phyloP scores from a whole-genome alignment of 1,140 invertebrate genomes.

The Ceratina japonica region DNA sequence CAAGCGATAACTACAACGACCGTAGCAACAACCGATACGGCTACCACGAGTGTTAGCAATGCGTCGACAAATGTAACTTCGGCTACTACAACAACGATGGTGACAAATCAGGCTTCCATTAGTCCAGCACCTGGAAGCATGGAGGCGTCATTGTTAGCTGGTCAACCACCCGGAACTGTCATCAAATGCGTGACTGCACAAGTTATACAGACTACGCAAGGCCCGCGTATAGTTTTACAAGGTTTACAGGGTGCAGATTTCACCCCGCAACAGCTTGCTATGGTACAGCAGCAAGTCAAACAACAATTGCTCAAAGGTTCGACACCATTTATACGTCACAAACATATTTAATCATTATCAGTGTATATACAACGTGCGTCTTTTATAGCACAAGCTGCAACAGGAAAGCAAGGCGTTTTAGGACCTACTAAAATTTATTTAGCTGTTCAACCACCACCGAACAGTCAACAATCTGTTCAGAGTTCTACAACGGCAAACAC shows the following conservation, averaged over 20 bases:
- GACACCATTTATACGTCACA: conserved; percentile 24
- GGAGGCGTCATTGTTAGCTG: conserved; percentile 85
- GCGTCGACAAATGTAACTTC: conserved; percentile 42
- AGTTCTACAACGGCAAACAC: conserved; percentile 64
- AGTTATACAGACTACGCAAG: conserved; percentile 90
- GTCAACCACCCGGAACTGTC: conserved; percentile 90
- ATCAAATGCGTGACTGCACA: conserved; percentile 92
- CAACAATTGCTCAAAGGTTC: conserved; percentile 91
- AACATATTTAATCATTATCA: conserved; percentile 15
- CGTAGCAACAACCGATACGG: conserved; percentile 36
- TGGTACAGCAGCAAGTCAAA: conserved; percentile 93
- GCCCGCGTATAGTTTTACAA: conserved; percentile 90
- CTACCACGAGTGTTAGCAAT: conserved; percentile 50
- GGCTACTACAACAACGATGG: conserved; percentile 37
- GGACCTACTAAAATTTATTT: conserved; percentile 92
- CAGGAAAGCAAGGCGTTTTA: conserved; percentile 89
- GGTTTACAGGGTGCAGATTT: conserved; percentile 90
- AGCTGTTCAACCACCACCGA: conserved; percentile 85
- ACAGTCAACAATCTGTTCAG: conserved; percentile 51
- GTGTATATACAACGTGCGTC: conserved; percentile 39
- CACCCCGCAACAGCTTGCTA: conserved; percentile 87
- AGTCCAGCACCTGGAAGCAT: conserved; percentile 79
- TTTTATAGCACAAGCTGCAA: conserved; percentile 86
- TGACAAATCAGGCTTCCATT: conserved; percentile 38
- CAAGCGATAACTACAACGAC: conserved; percentile 48